These are phyloP conservation scores for Centruroides vittatus DNA, from an alignment of 1,140 invertebrate genomes.

Conservation along the genomic window DNA sequence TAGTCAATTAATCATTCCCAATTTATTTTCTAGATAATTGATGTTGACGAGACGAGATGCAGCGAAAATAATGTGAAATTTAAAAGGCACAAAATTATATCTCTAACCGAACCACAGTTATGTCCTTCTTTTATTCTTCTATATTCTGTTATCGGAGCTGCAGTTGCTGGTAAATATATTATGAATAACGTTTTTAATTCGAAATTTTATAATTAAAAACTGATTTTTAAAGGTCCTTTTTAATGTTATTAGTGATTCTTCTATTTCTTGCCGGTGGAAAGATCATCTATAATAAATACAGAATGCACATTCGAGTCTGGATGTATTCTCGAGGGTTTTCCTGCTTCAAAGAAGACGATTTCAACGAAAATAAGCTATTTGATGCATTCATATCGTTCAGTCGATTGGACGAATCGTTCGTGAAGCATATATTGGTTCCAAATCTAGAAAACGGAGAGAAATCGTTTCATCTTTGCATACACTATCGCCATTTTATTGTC, in stretches of 20 bases:
- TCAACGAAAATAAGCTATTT: conserved; percentile 57
- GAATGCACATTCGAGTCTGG: conserved; percentile 59
- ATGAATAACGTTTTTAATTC: no score
- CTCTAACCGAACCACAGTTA: conserved; percentile 12
- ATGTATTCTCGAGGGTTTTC: conserved; percentile 56
- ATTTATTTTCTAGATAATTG: neutral
- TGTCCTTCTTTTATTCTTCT: conserved; percentile 1
- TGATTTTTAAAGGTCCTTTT: no score
- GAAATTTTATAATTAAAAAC: no score
- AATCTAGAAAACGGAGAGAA: conserved; percentile 37
- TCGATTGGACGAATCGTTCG: conserved; percentile 52
- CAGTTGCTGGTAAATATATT: neutral
- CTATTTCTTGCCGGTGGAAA: conserved; percentile 6
- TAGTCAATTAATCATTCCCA: conserved; percentile 42
- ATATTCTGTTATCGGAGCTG: neutral
- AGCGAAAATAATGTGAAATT: neutral
- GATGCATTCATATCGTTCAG: conserved; percentile 79
- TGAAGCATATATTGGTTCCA: conserved; percentile 16
- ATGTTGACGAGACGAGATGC: neutral
- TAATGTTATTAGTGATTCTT: neutral
- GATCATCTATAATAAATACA: conserved; percentile 71
- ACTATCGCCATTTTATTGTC: conserved; percentile 54
- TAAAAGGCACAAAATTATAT: neutral
- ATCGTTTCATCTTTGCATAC: conserved; percentile 44
- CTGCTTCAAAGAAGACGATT: conserved; percentile 44